phyloP scores from a whole-genome alignment of 1,140 invertebrate genomes.

The Stratiolaelaps scimitus region DNA sequence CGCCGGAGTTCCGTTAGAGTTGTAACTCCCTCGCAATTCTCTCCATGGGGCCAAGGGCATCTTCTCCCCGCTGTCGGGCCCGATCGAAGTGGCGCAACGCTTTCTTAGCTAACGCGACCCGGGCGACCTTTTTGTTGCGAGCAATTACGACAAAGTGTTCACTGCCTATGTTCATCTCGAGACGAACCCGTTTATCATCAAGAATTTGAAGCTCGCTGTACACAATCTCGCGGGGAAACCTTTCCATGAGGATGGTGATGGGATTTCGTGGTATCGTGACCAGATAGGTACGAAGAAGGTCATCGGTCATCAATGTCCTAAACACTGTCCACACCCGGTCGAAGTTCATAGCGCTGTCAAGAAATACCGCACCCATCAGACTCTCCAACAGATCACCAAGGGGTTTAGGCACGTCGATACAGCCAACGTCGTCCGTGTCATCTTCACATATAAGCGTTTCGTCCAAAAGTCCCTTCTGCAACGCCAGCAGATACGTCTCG shows the following conservation, averaged over 20 bases:
- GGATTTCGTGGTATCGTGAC: not conserved
- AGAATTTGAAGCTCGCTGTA: not conserved
- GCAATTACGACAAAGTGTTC: not conserved
- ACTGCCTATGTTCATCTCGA: not conserved
- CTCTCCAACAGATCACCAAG: constrained; percentile 98
- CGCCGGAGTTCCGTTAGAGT: no score
- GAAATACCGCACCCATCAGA: constrained; percentile 88
- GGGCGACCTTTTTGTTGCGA: constrained; percentile 1
- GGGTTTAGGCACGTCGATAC: constrained; percentile 97
- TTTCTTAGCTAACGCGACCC: not conserved
- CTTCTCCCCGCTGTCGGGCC: no score
- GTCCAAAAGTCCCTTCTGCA: not conserved
- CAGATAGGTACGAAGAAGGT: not conserved
- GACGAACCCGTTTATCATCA: constrained; percentile 1
- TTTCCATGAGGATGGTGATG: not conserved
- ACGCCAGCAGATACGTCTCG: constrained; percentile 68
- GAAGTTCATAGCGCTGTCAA: constrained; percentile 84
- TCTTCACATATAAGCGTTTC: constrained; percentile 47
- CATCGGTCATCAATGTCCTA: not conserved
- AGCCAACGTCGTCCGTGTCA: constrained; percentile 78
- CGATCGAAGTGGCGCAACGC: constrained; percentile 1
- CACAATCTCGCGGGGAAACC: not conserved
- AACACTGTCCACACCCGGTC: constrained; percentile 68
- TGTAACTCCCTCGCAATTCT: no score
- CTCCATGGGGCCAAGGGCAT: no score